Conservation (phyloP, 2,113 vertebrate species). For the Hystrix cristata region DNA sequence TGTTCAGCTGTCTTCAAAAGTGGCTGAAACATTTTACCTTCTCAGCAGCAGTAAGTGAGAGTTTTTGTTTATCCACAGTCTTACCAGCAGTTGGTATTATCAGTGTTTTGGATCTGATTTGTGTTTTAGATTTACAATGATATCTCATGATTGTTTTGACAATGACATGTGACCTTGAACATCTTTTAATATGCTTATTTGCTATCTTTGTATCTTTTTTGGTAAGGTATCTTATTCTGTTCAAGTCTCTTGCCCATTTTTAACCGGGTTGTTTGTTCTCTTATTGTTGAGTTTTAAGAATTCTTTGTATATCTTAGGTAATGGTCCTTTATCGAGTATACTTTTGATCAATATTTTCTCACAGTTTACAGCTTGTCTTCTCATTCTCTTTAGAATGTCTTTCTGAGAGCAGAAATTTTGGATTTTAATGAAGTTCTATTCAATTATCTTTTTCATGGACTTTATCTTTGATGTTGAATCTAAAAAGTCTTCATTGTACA, state of each 20-base stretch:
- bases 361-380: background rate
- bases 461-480: background rate
- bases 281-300: background rate
- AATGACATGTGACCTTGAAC: background rate
- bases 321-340: background rate
- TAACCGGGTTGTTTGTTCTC: background rate
- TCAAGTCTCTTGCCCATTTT: conserved; percentile 29
- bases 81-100: background rate
- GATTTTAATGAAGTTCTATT: background rate
- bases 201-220: background rate
- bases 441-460: background rate
- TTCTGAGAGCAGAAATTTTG: background rate
- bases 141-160: background rate
- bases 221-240: background rate
- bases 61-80: background rate
- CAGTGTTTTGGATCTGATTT: background rate
- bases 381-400: background rate
- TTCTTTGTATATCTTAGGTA: background rate
- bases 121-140: background rate
- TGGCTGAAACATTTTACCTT: background rate
- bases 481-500: background rate
- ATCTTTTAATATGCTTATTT: background rate
- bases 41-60: background rate
- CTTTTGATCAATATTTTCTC: conserved; percentile 8
- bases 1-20: background rate